phyloP scores from a whole-genome alignment of 2,113 vertebrate genomes.

The Pangasianodon gigas region DNA sequence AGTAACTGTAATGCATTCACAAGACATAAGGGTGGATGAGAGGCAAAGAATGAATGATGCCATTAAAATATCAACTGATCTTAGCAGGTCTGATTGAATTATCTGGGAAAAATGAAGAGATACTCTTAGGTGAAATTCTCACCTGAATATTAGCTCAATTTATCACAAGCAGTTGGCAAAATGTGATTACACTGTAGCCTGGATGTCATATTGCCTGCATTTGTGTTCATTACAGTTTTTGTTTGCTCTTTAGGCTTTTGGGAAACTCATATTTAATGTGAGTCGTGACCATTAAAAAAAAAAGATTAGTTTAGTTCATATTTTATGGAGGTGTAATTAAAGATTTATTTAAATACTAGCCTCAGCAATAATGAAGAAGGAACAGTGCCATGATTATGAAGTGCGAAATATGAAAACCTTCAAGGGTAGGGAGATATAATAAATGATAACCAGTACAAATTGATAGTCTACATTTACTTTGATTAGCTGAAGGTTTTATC shows the following conservation, averaged over 20 bases:
- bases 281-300: not conserved
- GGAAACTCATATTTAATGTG: not conserved
- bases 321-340: not conserved
- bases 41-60: not conserved
- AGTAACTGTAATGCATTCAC: not conserved
- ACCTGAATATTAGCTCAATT: not conserved
- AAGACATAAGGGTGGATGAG: not conserved
- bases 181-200: not conserved
- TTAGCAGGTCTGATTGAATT: not conserved
- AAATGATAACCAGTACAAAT: not conserved
- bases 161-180: not conserved
- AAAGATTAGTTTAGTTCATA: not conserved
- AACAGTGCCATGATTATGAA: not conserved
- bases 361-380: not conserved
- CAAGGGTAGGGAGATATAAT: not conserved
- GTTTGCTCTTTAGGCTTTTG: not conserved
- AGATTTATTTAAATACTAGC: not conserved
- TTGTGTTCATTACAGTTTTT: not conserved
- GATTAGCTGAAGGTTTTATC: not conserved
- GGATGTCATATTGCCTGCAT: not conserved
- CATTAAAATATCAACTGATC: not conserved
- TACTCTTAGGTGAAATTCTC: not conserved
- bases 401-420: not conserved
- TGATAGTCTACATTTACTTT: not conserved
- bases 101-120: not conserved